phyloP scores from a whole-genome alignment of 2,888 invertebrate genomes.

The Chydorus sphaericus region DNA sequence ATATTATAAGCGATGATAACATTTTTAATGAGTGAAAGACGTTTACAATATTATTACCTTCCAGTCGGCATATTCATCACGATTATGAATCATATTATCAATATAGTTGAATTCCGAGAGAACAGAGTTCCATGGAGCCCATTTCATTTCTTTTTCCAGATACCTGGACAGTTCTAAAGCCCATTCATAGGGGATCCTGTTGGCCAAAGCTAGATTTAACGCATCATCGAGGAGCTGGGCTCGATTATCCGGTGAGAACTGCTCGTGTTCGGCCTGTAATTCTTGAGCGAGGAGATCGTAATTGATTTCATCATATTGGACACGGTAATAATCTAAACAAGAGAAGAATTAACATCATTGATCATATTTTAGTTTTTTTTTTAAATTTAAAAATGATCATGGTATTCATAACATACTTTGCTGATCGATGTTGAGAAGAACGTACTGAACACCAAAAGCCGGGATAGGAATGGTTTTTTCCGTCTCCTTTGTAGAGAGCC shows the following conservation, averaged over 20 bases:
- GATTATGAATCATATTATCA: slow-evolving; percentile 60
- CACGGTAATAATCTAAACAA: slow-evolving; percentile 46
- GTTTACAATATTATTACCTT: no score
- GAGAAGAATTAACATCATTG: no score
- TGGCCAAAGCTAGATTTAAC: slow-evolving; percentile 59
- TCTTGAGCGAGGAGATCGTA: slow-evolving; percentile 52
- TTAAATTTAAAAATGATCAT: not conserved
- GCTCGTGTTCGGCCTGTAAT: slow-evolving; percentile 39
- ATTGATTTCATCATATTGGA: slow-evolving; percentile 53
- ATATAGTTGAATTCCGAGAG: slow-evolving; percentile 59
- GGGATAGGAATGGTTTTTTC: not conserved
- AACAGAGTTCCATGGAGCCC: slow-evolving; percentile 76
- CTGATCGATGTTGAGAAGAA: slow-evolving; percentile 24
- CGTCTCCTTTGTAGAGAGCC: not conserved
- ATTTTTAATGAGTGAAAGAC: no score
- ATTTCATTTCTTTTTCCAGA: slow-evolving; percentile 60
- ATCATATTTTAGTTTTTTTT: not conserved
- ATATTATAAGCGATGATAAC: no score
- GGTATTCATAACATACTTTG: not conserved
- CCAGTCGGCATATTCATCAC: slow-evolving; percentile 47
- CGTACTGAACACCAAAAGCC: slow-evolving; percentile 18
- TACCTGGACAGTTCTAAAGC: slow-evolving; percentile 69
- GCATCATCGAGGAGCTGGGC: slow-evolving; percentile 82
- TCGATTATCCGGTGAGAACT: slow-evolving; percentile 60
- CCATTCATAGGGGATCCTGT: slow-evolving; percentile 47